Base-by-base conservation (phyloP, 2,797 vertebrate genomes). In the Rhyacichthys aspro region DNA sequence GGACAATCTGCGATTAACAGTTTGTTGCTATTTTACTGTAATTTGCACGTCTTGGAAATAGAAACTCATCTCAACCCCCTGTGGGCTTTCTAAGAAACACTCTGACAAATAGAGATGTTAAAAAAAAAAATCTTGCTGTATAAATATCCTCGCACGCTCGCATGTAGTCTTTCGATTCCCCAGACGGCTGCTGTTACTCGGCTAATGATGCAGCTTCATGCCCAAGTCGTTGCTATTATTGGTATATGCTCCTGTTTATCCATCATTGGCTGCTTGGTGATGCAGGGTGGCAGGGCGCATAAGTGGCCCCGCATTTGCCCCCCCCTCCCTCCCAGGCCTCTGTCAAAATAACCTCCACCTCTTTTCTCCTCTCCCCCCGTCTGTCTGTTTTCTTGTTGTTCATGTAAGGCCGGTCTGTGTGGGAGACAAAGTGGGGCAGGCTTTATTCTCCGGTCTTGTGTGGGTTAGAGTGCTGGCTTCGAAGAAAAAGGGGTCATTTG, bases 261-360 rank as follows among this genome's bases (percentile, higher is more conserved):
- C 86, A 69, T 92, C 90, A 90, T 71, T 52, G 67, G 60, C 63
- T 16, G 34, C 48, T 72, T 28, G 5, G 11, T 87, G 83, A 92
- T 90, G 76, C 48, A 76, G 79, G 78, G 59, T 87, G 91, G 83
- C 84, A 38, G 81, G 76, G 69, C 19, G 65, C 59, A 71, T 81
- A 82, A 86, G 73, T 64, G 64, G 59, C 71, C 70, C 83, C 19
- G 43, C 58, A 57, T 78, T 72, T 69, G 12, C 39, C 67, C 67
- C 70, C 72, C 68, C 65, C 69, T 70, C 68, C 74, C 66, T n/a
- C 43, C 63, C 61, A 54, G 65, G 42, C 62, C 67, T 55, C 53
- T 41, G 53, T 66, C 66, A 69, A 42, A 66, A 47, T 55, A 56
- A 53, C 45, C 43, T 33, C 70, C 67, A 12, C 28, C 49, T 34